Conservation (phyloP, 2,113 vertebrate genomes). For the Silurus glanis region DNA sequence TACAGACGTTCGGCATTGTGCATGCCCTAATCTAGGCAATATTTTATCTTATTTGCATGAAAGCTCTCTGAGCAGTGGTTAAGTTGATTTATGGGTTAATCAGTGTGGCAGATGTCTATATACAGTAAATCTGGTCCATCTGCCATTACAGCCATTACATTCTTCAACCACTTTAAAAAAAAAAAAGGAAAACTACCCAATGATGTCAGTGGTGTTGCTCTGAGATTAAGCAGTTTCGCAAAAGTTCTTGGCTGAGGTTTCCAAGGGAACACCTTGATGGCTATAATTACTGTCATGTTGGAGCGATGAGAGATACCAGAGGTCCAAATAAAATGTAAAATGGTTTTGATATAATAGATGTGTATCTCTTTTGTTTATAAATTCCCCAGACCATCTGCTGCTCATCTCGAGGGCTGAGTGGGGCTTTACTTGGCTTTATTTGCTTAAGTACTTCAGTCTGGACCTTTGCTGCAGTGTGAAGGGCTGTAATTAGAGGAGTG, state of each 20-base stretch:
- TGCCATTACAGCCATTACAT: constrained; percentile 86
- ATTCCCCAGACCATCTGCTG: constrained; percentile 86
- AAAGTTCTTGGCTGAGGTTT: constrained; percentile 75
- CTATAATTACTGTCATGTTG: constrained; percentile 96
- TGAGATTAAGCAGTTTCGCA: constrained; percentile 81
- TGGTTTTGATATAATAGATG: constrained; percentile 97
- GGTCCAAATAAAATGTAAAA: constrained; percentile 97
- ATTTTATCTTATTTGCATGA: constrained; percentile 77
- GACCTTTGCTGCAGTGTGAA: constrained; percentile 28
- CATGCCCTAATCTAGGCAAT: constrained; percentile 55
- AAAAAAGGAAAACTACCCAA: constrained; percentile 70
- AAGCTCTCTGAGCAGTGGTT: constrained; percentile 76
- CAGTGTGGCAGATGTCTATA: constrained; percentile 62
- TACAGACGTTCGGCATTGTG: constrained; percentile 30
- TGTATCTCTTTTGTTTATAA: constrained; percentile 90
- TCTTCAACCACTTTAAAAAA: constrained; percentile 89
- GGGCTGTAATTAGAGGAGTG: constrained; percentile 34
- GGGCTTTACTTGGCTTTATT: constrained; percentile 58
- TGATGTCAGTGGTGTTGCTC: constrained; percentile 81
- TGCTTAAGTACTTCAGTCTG: constrained; percentile 40
- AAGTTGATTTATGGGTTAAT: constrained; percentile 80
- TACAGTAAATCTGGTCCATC: constrained; percentile 82
- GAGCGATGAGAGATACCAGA: constrained; percentile 90
- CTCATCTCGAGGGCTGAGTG: constrained; percentile 80
- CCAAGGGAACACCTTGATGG: constrained; percentile 90